Evolutionary conservation across 2,113 vertebrate species (phyloP).

Genomic region (Hypanus sabinus): DNA sequence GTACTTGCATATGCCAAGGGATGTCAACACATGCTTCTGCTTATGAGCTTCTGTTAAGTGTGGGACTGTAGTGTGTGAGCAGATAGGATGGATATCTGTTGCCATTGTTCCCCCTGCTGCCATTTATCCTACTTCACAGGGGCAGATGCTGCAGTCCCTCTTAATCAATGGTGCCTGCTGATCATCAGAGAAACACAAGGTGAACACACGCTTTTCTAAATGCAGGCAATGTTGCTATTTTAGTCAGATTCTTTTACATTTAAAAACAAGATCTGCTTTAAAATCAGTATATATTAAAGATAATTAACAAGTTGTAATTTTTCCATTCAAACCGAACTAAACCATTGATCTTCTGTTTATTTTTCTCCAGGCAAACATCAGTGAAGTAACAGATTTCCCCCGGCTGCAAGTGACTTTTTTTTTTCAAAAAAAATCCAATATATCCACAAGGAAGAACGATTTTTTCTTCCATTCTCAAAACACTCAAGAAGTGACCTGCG

Average conservation of each 20-base stretch:
- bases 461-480: background rate
- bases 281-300: background rate
- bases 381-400: background rate
- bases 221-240: background rate
- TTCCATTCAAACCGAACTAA: background rate
- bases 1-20: background rate
- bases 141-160: background rate
- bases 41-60: conserved; percentile 6
- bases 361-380: background rate
- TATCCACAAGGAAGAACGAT: background rate
- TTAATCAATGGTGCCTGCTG: conserved; percentile 6
- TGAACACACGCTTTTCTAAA: background rate
- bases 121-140: background rate
- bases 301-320: background rate
- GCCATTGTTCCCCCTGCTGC: background rate
- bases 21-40: conserved; percentile 10
- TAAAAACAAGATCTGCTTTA: background rate
- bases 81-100: background rate
- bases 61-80: background rate
- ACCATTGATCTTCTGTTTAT: background rate
- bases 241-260: background rate
- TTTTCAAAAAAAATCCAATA: background rate
- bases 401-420: background rate
- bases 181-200: background rate
- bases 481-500: background rate